Conservation (phyloP, 2,888 invertebrate genomes). For the Cephus spinipes region DNA sequence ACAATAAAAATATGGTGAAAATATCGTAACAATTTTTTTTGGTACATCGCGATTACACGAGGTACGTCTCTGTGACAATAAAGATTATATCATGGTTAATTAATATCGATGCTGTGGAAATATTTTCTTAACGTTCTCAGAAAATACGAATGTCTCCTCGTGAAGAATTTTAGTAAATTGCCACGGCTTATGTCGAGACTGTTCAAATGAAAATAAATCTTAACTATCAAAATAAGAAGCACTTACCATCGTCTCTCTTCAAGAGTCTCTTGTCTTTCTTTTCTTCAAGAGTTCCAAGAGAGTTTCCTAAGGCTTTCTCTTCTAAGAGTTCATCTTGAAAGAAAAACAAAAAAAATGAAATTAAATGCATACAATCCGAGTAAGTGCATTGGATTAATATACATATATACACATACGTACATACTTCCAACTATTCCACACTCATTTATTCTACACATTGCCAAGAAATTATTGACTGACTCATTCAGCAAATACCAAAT, state of each 20-base stretch:
- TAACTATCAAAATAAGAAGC: not conserved
- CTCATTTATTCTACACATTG: too few species aligned
- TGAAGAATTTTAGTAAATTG: not conserved
- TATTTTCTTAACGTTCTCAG: not conserved
- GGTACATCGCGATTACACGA: not conserved
- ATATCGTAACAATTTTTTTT: not conserved
- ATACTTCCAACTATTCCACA: not conserved
- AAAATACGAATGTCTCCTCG: not conserved
- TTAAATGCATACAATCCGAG: not conserved
- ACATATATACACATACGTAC: too few species aligned
- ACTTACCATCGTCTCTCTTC: not conserved
- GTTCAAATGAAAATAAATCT: not conserved
- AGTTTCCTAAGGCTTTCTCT: not conserved
- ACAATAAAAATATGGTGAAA: not conserved
- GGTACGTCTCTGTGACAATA: not conserved
- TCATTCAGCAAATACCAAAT: not conserved
- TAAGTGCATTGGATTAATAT: not conserved
- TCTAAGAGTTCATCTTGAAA: not conserved
- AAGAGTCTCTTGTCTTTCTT: not conserved
- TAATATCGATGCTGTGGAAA: not conserved
- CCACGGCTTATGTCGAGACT: not conserved
- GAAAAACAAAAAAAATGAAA: not conserved
- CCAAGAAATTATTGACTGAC: not conserved
- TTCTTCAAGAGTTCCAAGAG: not conserved
- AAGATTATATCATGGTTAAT: not conserved